Evolutionary conservation across 2,888 invertebrate species (phyloP), one percentile per base, ranked within the genome.

Genomic region (Cotesia congregata): DNA sequence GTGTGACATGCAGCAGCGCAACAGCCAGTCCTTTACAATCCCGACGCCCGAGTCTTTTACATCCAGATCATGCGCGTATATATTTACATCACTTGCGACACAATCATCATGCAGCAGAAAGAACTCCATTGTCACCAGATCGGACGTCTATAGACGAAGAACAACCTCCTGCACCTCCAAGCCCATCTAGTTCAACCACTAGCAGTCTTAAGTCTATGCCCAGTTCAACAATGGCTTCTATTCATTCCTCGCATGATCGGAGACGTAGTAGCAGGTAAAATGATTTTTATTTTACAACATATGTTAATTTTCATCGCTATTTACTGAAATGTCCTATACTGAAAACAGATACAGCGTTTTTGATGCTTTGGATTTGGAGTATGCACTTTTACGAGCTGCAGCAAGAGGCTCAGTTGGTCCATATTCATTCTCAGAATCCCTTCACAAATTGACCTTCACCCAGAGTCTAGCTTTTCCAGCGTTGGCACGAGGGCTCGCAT

Each of bases 391-490:
- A 70, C 90, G 94, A 59, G 94, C 94, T 0, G 93, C 94, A 1
- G 94, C 94, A 0, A 91, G 94, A 38, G 94, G 94, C 73, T 94
- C 94, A 71, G 93, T 94, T 41, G 94, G 94, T 3, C 94, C 94
- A 0, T 94, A 94, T 85, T 93, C 93, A 50, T 89, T 94, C 6
- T 93, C 93, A 80, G 94, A 94, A 86, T 94, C 94, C 76, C 90
- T 94, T 81, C 94, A 94, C 89, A 94, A 94, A 88, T 88, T 94
- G 83, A 94, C 94, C 67, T 94, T 94, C 86, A 94, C 94, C 9
- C 94, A 94, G 89, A 94, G 93, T 82, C 88, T 94, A 78, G 94
- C 94, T 0, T 94, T 94, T 86, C 94, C 94, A 0, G 94, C 94
- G 0, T 85, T 94, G 76, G 94, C 94, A 0, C 91, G 94, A 15